These are phyloP conservation scores for Sebastiscus albofasciatus DNA, from an alignment of 2,797 vertebrate species.

Conservation along the genomic window DNA sequence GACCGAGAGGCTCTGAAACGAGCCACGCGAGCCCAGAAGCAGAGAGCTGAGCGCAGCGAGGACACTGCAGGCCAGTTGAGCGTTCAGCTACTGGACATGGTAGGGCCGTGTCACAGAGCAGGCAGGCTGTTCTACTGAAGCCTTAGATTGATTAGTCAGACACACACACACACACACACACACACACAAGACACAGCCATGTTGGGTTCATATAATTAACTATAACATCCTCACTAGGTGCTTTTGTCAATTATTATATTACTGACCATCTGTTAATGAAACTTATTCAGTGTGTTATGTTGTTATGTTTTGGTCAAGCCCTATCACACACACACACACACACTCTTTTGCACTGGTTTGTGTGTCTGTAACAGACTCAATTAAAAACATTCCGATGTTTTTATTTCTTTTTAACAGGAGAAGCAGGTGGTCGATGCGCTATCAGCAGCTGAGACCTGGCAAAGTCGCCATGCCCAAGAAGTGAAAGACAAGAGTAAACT, in stretches of 20 bases:
- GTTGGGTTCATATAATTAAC: not conserved
- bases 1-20: slow-evolving; percentile 90
- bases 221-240: not conserved
- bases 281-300: too few species aligned
- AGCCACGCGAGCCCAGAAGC: slow-evolving; percentile 87
- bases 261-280: not conserved
- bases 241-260: not conserved
- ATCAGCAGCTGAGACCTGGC: slow-evolving; percentile 87
- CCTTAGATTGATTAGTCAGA: not conserved
- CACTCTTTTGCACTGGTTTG: too few species aligned
- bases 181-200: not conserved
- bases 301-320: too few species aligned
- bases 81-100: slow-evolving; percentile 88
- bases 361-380: not conserved
- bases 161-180: not conserved
- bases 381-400: not conserved
- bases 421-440: slow-evolving; percentile 83
- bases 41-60: slow-evolving; percentile 87
- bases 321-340: too few species aligned
- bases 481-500: slow-evolving; percentile 87
- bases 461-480: slow-evolving; percentile 82
- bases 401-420: slow-evolving; percentile 78
- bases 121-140: not conserved
- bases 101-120: slow-evolving; percentile 44
- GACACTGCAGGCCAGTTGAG: slow-evolving; percentile 84